Base-by-base conservation (phyloP, 2,797 vertebrate genomes). In the Diplodus sargus region DNA sequence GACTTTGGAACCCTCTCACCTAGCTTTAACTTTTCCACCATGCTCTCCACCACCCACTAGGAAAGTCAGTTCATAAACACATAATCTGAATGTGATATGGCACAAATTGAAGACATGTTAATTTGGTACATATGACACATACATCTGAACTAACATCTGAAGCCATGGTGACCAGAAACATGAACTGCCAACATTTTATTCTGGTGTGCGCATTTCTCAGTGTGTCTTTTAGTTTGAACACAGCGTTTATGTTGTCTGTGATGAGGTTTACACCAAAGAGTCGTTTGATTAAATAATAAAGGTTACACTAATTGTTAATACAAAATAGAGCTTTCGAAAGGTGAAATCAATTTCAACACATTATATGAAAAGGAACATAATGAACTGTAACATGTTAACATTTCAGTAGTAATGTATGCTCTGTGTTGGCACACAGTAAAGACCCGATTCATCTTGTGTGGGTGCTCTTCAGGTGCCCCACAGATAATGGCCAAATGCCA, bases 401-500 rank as follows among this genome's bases (percentile, higher is more conserved):
- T 64, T 70, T 49, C 18, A 45, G 28, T 28, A 18, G 68, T 54
- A 43, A n/a, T 49, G 17, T 28, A 17, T 53, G 18, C 25, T 57
- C 25, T 39, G 0, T 60, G 20, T 22, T 84, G 28, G 51, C 13
- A 25, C 30, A 48, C 17, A 22, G 18, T 15, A 3, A 54, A 56
- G 42, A 34, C 51, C 66, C 1, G 54, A 48, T 69, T 64, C 45
- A 66, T 79, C 42, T 51, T 56, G 14, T 74, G 30, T 81, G 53
- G 43, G 51, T 74, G 67, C 67, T 28, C 75, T 76, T 81, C 70
- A 77, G 72, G 67, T 81, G 54, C 78, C 45, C 30, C 1, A 53
- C 79, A 63, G 78, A 65, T 74, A 84, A 78, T 76, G 71, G 80
- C 57, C 42, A 62, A 74, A 85, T 81, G 83, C 90, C 86, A 85